Percentiles rank a stretch among this genome's conserved stretches.
These are phyloP conservation scores for Patiria miniata DNA, from an alignment of 35 echinoderm and acorn worm genomes.

Conservation along the genomic window DNA sequence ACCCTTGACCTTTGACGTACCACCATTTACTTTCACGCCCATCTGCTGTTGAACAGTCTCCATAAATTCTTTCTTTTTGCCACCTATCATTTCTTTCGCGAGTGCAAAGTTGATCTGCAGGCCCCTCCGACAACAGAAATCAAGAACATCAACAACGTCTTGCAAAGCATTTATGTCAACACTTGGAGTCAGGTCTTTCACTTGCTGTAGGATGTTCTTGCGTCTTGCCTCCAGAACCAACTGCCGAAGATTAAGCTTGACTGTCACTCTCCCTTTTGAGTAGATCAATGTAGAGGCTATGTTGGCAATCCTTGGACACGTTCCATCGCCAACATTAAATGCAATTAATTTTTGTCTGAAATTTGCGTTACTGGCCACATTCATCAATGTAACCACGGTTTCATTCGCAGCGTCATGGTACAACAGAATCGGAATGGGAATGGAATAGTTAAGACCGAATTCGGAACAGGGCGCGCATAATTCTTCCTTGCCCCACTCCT, in stretches of 20 bases:
- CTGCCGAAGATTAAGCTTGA: neutral
- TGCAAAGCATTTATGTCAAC: neutral
- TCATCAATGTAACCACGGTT: neutral
- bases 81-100: neutral
- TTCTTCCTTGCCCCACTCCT: neutral
- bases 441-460: neutral
- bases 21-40: neutral
- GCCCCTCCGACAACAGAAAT: neutral
- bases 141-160: neutral
- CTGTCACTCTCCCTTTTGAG: neutral
- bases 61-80: neutral
- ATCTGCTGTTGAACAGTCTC: neutral
- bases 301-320: neutral
- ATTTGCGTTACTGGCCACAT: neutral
- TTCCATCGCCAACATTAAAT: neutral
- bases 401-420: neutral
- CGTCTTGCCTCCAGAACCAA: neutral
- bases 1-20: neutral
- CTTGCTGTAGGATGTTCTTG: neutral
- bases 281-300: neutral
- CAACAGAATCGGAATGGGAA: neutral
- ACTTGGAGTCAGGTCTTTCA: neutral
- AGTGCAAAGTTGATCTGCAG: neutral
- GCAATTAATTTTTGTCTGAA: neutral
- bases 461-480: neutral